Evolutionary conservation across 2,888 invertebrate genomes (phyloP), one percentile per base, ranked within the genome.

Genomic region (Eupeodes luniger): DNA sequence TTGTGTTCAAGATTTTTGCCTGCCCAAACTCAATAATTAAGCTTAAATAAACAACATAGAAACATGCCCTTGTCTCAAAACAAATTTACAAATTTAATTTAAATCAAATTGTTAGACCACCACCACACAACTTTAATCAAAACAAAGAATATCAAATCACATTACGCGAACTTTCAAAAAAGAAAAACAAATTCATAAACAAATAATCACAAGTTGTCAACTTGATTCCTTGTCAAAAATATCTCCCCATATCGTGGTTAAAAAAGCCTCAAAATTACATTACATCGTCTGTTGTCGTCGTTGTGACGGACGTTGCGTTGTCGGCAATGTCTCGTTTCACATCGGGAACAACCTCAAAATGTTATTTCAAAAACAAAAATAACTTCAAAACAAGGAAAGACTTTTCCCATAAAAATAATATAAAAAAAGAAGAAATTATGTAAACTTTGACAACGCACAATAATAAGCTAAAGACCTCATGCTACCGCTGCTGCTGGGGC

Each of bases 141-240:
- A 11, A 53, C 14, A 51, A 14, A 49, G 14, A 55, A 53, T 3
- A 62, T 40, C 36, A 40, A 62, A 61, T 14, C 40, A 9, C n/a
- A 62, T 16, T 27, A 64, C 14, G 6, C 49, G 36, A 64, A 64
- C 12, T 44, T 44, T 12, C n/a, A 14, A n/a, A 66, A 49, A 2
- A 34, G 51, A 69, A 53, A 14, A 16, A 19, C 64, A 69, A 70
- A 70, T 74, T 74, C 69, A 75, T 62, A 78, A 74, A 70, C 77
- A 85, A 78, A 85, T 85, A 74, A 78, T 85, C 78, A 61, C 78
- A 78, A 59, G 61, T 69, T 69, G 61, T 78, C 81, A 85, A 67
- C 72, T 79, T 79, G 53, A 62, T 59, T 49, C 40, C 19, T n/a
- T 67, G 40, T 64, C 64, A 34, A 59, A 19, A 44, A 47, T 11